Evolutionary conservation across 2,797 vertebrate genomes (phyloP), one percentile per base, ranked within the genome.

Genomic region (Brachyalestes nurse): DNA sequence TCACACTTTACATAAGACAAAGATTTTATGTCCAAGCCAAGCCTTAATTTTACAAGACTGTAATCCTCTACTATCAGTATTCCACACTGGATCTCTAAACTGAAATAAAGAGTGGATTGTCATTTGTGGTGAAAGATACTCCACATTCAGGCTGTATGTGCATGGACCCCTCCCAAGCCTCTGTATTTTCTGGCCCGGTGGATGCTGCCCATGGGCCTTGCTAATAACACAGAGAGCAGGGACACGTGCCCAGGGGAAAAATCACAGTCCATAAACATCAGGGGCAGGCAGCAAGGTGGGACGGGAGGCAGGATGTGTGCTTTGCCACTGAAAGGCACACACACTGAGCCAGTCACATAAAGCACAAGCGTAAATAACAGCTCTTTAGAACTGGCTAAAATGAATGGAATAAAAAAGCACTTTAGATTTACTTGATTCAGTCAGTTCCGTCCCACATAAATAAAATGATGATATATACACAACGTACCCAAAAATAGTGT

Each of bases 231-330:
- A 71, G 6, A 71, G 67, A 51, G 23, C 67, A 71, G 67, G 47
- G 21, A 51, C 21, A 2, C 6, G 1, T 17, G 21, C 23, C 45
- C 47, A 71, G 67, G 38, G 19, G 64, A 21, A 45, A 42, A 42
- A 65, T 45, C 21, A 65, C 38, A 42, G 38, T 10, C 64, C 64
- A 66, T 66, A 66, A 66, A 45, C 64, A 66, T 42, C 64, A 66
- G 3, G 62, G 40, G 64, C 38, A 42, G 38, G 62, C 40, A 45
- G 28, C 64, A 7, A 40, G 64, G 64, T 66, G 64, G 64, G 64
- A 45, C 38, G 10, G 64, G 10, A 19, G 38, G 40, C 38, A 66
- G 64, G 64, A 66, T 42, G 64, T 66, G 64, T 45, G 64, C 9
- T 66, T 66, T 66, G 45, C 64, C 64, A 66, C 45, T 28, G 47